A percentile compares a stretch with the other conserved stretches of the same genome.
Conservation (phyloP, 2,888 invertebrate species). For the Xanthorhoe spadicearia region DNA sequence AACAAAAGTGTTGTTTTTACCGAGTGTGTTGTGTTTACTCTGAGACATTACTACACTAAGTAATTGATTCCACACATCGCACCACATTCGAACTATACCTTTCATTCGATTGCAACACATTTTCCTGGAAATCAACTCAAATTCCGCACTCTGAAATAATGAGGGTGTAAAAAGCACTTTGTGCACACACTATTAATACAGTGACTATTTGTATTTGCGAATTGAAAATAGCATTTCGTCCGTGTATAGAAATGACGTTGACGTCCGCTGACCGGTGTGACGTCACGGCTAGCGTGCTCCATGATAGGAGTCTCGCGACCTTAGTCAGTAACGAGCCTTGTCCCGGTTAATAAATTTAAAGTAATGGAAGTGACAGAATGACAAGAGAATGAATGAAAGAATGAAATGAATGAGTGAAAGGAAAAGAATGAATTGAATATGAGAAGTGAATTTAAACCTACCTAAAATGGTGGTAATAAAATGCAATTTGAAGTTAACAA, state of each 20-base stretch:
- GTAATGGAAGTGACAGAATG: no score
- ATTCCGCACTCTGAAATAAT: constrained; percentile 12
- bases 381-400: no score
- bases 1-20: not conserved
- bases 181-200: constrained; percentile 25
- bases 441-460: no score
- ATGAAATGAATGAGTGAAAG: no score
- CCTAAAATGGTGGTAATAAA: no score
- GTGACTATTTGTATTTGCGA: constrained; percentile 35
- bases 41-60: not conserved
- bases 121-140: constrained; percentile 1
- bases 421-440: no score
- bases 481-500: no score
- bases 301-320: constrained; percentile 33
- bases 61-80: not conserved
- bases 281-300: constrained; percentile 58
- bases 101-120: not conserved
- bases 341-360: no score
- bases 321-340: constrained; percentile 25
- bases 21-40: not conserved
- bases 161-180: constrained; percentile 15
- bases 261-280: constrained; percentile 46
- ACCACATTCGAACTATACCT: not conserved
- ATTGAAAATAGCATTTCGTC: constrained; percentile 41
- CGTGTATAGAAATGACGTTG: constrained; percentile 31